phyloP scores from a whole-genome alignment of 2,797 vertebrate genomes.

The Lemur catta region DNA sequence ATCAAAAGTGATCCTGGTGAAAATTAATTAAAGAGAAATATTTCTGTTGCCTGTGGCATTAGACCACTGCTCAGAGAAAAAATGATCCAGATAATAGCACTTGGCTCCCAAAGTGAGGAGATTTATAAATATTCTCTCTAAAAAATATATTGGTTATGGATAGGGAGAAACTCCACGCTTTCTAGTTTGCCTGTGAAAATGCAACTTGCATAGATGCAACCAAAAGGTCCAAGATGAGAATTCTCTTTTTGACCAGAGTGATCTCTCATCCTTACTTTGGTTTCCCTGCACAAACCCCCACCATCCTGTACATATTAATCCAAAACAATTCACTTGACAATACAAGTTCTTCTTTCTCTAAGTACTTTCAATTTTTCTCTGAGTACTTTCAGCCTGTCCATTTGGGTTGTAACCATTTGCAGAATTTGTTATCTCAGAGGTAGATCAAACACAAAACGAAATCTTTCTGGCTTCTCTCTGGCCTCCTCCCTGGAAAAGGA shows the following conservation, averaged over 20 bases:
- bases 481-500: not conserved
- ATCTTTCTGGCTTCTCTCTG: not conserved
- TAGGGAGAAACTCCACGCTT: not conserved
- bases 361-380: not conserved
- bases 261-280: not conserved
- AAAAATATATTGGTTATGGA: not conserved
- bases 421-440: not conserved
- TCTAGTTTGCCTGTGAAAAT: not conserved
- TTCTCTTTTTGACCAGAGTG: not conserved
- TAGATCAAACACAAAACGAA: slow-evolving; percentile 46
- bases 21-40: slow-evolving; percentile 1
- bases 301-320: not conserved
- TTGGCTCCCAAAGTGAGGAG: not conserved
- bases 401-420: not conserved
- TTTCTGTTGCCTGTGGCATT: not conserved
- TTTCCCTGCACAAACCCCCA: not conserved
- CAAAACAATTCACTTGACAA: slow-evolving; percentile 23
- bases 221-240: not conserved
- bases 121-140: not conserved
- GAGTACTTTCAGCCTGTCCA: not conserved
- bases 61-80: not conserved
- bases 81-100: not conserved
- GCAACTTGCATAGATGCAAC: not conserved
- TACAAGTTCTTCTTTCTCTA: not conserved
- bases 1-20: slow-evolving; percentile 8